Percentiles rank a stretch among this genome's conserved stretches.
Evolutionary conservation across 2,888 invertebrate genomes (phyloP).

Genomic region (Heliconius charithonia): DNA sequence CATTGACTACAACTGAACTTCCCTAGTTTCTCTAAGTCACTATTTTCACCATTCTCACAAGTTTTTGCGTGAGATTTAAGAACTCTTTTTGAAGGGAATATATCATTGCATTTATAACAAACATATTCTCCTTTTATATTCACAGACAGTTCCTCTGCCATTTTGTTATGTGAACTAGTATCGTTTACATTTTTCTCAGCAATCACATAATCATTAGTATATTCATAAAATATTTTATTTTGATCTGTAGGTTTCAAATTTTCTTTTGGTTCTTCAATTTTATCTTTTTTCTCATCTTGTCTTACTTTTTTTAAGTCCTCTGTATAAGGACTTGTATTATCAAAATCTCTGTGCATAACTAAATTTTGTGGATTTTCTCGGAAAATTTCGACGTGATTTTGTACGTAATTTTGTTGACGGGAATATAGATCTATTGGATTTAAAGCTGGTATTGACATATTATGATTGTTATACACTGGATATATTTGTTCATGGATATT

Average conservation of each 20-base stretch:
- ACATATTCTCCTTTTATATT: conserved; percentile 74
- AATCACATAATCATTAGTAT: conserved; percentile 50
- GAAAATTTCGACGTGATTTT: conserved; percentile 56
- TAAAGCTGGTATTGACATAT: conserved; percentile 50
- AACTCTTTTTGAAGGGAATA: conserved; percentile 70
- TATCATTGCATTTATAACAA: conserved; percentile 72
- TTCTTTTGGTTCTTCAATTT: conserved; percentile 70
- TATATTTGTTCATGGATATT: conserved; percentile 66
- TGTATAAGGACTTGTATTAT: conserved; percentile 63
- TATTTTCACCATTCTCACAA: conserved; percentile 58
- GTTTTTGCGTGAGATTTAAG: conserved; percentile 72
- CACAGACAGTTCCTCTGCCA: conserved; percentile 62
- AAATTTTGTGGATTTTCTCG: conserved; percentile 76
- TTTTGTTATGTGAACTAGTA: conserved; percentile 56
- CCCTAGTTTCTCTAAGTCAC: conserved; percentile 62
- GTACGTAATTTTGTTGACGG: conserved; percentile 64
- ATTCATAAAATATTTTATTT: conserved; percentile 67
- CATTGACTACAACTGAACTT: conserved; percentile 76
- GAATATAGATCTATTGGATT: conserved; percentile 62
- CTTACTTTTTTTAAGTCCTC: conserved; percentile 67
- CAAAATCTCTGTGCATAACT: conserved; percentile 71
- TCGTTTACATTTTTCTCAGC: conserved; percentile 59
- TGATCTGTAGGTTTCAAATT: conserved; percentile 70
- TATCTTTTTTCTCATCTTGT: conserved; percentile 59
- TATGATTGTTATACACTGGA: conserved; percentile 63